Base-by-base conservation (phyloP, 2,888 invertebrate genomes). In the Nyleta sp. region DNA sequence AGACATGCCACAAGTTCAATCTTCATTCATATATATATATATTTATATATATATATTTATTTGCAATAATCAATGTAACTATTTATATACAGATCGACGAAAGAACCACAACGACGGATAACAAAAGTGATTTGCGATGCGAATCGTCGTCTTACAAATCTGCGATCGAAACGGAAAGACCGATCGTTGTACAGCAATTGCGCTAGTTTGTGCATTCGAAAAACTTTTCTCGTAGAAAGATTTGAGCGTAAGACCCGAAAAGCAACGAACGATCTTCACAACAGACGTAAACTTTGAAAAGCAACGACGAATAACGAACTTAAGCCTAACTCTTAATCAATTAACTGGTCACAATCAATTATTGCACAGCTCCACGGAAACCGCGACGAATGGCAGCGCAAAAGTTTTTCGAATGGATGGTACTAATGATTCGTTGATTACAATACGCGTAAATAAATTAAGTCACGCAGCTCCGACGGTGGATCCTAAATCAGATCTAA, bases 41-140 rank as follows among this genome's bases (percentile, higher is more conserved):
- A 72, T 71, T 65, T 50, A 68, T 74, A 78, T 67, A 72, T 57
- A 46, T 52, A 72, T 75, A 46, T 86, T 88, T 88, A 86, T 85
- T 88, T 86, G 84, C 87, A 86, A 87, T 87, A 86, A 87, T 87
- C 86, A 84, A 87, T 87, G 87, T 87, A 89, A 88, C 89, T 83
- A 84, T 86, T 84, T 87, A 89, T 89, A 84, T 89, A 90, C 89
- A 90, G 83, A 85, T 88, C 84, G 82, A n/a, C n/a, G n/a, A 84
- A 86, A 85, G 85, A 85, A 83, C 84, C 82, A 81, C 87, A 90
- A 90, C 89, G 88, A 85, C 85, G 86, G 83, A 86, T 87, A 87
- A 88, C 88, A 88, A 84, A 84, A 87, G 11, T 35, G n/a, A n/a
- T n/a, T 84, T 84, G 83, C 77, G 59, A 59, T 75, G 22, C 52